These are phyloP conservation scores for Reticulitermes speratus DNA, from an alignment of 1,140 invertebrate genomes.

Conservation along the genomic window DNA sequence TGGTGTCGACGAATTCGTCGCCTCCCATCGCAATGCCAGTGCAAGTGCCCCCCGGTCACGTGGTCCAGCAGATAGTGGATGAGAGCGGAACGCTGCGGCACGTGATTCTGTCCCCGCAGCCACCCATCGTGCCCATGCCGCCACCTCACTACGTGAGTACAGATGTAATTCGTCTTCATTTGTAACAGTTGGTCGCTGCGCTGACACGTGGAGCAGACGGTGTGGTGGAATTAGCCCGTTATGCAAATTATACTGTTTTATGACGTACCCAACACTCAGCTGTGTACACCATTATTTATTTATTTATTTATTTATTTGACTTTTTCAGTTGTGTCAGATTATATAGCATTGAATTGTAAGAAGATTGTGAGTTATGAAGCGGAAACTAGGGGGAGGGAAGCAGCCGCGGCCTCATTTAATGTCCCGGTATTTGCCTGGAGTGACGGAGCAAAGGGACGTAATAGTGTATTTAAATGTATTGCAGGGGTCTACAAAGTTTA, in stretches of 20 bases:
- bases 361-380: no score
- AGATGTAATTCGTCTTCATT: not conserved
- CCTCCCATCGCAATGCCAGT: conserved; percentile 80
- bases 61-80: conserved; percentile 87
- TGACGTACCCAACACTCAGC: no score
- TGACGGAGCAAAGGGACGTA: no score
- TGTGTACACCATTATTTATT: no score
- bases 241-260: not conserved
- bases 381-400: no score
- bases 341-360: no score
- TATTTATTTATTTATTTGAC: no score
- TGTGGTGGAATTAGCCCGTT: not conserved
- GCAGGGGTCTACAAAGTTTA: no score
- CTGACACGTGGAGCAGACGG: not conserved
- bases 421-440: no score
- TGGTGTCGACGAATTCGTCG: conserved; percentile 77
- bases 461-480: no score
- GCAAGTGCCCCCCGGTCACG: conserved; percentile 83
- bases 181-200: not conserved
- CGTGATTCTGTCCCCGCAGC: conserved; percentile 77
- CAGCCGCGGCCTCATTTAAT: no score
- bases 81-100: conserved; percentile 82
- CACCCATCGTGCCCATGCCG: conserved; percentile 55
- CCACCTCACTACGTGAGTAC: conserved; percentile 63
- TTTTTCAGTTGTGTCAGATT: no score